Evolutionary conservation across 2,797 vertebrate species (phyloP), one percentile per base, ranked within the genome.

Genomic region (Cryptoprocta ferox): DNA sequence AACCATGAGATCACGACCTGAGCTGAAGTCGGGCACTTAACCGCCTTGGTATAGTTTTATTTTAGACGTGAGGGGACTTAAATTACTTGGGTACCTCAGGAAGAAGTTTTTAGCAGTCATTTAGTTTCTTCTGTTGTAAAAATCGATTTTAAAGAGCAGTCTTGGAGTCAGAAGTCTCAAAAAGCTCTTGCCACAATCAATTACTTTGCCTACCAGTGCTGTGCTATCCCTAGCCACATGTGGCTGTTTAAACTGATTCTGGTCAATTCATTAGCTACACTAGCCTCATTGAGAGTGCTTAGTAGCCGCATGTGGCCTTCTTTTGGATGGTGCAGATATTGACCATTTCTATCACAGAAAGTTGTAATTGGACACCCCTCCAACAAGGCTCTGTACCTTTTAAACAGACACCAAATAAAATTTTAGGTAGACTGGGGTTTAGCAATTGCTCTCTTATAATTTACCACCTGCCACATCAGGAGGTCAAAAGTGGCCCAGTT

Each of bases 121-220:
- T 82, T 11, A 53, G 32, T 87, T n/a, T 70, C 32, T 85, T 79
- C 3, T 85, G n/a, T 79, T 32, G 50, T 84, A 70, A 80, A 96
- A 96, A 61, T n/a, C 16, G 75, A 19, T 68, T 90, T 73, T 83
- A 91, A 92, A 90, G 66, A 65, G 19, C 8, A 85, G 7, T 78
- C n/a, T 73, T 70, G 21, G 59, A 89, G 73, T 83, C 42, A 90
- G 48, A 87, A 71, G 89, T 97, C 88, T 97, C 39, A 85, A 37
- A 91, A 96, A 91, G 48, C 15, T 89, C 85, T 95, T 97, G 24
- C 28, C 12, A 89, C 2, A 91, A 81, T 81, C n/a, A 94, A 9
- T 66, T 76, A 4, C 26, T 87, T 92, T 94, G 32, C 4, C 5
- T 82, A 21, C 10, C 91, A 70, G 63, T 89, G n/a, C 63, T 92